Evolutionary conservation across 2,797 vertebrate species (phyloP).

Genomic region (Gambelia wislizenii): DNA sequence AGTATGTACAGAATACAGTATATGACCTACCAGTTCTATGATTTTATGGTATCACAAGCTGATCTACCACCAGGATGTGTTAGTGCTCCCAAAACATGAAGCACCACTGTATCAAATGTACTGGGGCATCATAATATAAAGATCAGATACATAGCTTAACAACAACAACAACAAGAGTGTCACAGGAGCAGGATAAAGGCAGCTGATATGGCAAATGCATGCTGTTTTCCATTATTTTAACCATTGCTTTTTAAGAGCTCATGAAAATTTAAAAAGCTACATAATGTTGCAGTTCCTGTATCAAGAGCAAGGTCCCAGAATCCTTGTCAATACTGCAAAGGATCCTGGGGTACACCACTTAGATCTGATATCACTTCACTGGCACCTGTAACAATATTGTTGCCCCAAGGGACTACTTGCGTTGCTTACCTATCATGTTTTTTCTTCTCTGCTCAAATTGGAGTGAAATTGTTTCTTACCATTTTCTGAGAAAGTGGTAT

Average conservation of each 20-base stretch:
- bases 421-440: not conserved
- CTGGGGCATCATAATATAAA: not conserved
- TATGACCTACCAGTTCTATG: too few species aligned
- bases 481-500: constrained; percentile 30
- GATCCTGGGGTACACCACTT: not conserved
- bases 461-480: constrained; percentile 48
- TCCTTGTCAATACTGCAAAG: not conserved
- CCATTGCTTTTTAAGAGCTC: not conserved
- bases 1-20: too few species aligned
- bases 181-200: not conserved
- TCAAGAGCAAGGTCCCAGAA: not conserved
- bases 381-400: not conserved
- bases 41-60: too few species aligned
- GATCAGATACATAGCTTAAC: not conserved
- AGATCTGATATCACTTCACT: not conserved
- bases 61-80: too few species aligned
- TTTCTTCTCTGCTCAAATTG: constrained; percentile 27
- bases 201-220: not conserved
- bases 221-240: constrained; percentile 1
- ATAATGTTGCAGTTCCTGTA: not conserved
- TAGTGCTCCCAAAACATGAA: not conserved
- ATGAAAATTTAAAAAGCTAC: not conserved
- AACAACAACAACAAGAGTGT: not conserved
- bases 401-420: not conserved
- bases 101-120: not conserved